phyloP scores from a whole-genome alignment of 2,888 invertebrate genomes.

The Ditula angustiorana region DNA sequence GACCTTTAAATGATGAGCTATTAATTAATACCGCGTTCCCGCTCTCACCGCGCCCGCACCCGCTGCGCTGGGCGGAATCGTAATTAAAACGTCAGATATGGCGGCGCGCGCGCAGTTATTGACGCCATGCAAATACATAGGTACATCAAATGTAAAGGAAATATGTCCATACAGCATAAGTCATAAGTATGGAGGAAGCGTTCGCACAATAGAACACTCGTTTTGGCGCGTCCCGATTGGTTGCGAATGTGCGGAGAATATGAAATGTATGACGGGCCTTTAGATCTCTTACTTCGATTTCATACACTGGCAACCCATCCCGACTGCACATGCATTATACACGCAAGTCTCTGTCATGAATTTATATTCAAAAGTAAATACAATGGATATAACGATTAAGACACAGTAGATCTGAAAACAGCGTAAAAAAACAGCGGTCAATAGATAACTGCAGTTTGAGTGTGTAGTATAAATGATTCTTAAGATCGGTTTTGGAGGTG shows the following conservation, averaged over 20 bases:
- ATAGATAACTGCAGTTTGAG: too few relatives aligned
- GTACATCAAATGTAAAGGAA: conserved; percentile 5
- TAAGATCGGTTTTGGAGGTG: too few relatives aligned
- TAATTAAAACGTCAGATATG: conserved; percentile 82
- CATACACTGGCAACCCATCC: not conserved
- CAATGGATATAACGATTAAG: too few relatives aligned
- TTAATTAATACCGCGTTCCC: not conserved
- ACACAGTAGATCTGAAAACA: too few relatives aligned
- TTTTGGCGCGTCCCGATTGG: conserved; percentile 24
- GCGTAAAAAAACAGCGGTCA: too few relatives aligned
- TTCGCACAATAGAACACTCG: conserved; percentile 33
- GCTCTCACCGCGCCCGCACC: conserved; percentile 43
- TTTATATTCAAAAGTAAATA: too few relatives aligned
- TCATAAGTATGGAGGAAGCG: conserved; percentile 33
- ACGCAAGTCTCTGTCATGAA: too few relatives aligned
- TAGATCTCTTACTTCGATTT: conserved; percentile 25
- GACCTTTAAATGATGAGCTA: too few relatives aligned
- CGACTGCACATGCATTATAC: too few relatives aligned
- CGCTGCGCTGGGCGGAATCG: conserved; percentile 62
- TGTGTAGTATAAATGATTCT: too few relatives aligned
- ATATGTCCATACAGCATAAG: conserved; percentile 14
- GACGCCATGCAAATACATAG: conserved; percentile 63
- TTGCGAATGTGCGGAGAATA: conserved; percentile 21
- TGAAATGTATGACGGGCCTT: conserved; percentile 5
- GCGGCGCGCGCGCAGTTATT: conserved; percentile 61